phyloP scores from a whole-genome alignment of 2,888 invertebrate genomes.

The Heteropelma amictum region DNA sequence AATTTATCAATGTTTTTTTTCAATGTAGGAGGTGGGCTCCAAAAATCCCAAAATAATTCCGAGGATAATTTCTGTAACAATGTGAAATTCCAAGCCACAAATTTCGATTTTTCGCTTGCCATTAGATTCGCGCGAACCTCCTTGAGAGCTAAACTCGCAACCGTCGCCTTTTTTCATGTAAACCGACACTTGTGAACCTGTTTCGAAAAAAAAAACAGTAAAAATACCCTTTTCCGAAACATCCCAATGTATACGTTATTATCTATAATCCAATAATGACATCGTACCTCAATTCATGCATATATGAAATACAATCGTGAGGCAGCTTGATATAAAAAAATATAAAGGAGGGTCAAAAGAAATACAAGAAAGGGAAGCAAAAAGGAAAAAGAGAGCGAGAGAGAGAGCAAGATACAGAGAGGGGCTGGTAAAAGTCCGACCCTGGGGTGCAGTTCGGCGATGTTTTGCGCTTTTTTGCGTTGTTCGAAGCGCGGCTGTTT shows the following conservation, averaged over 20 bases:
- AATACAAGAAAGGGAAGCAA: slow-evolving; percentile 22
- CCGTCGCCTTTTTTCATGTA: too few relatives aligned
- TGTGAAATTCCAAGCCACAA: too few relatives aligned
- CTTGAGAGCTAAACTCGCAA: too few relatives aligned
- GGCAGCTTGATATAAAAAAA: slow-evolving; percentile 9
- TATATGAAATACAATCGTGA: slow-evolving; percentile 37
- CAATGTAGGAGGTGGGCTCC: too few relatives aligned
- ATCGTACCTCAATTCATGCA: slow-evolving; percentile 15
- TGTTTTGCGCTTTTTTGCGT: slow-evolving; percentile 48
- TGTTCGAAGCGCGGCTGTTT: slow-evolving; percentile 38
- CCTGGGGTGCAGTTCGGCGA: slow-evolving; percentile 35
- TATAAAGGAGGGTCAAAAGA: slow-evolving; percentile 10
- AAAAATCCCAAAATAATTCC: too few relatives aligned
- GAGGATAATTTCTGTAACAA: too few relatives aligned
- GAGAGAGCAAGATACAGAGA: slow-evolving; percentile 23
- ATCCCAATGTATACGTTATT: background rate
- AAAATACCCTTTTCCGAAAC: background rate
- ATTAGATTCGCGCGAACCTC: too few relatives aligned
- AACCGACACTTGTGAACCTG: too few relatives aligned
- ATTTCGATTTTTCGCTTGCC: too few relatives aligned
- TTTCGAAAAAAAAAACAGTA: too few relatives aligned
- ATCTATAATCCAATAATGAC: slow-evolving; percentile 39
- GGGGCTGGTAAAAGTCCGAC: slow-evolving; percentile 30
- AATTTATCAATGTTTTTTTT: too few relatives aligned
- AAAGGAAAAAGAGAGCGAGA: slow-evolving; percentile 4